Conservation (phyloP, 2,113 vertebrate genomes). For the Ibidorhyncha struthersii region DNA sequence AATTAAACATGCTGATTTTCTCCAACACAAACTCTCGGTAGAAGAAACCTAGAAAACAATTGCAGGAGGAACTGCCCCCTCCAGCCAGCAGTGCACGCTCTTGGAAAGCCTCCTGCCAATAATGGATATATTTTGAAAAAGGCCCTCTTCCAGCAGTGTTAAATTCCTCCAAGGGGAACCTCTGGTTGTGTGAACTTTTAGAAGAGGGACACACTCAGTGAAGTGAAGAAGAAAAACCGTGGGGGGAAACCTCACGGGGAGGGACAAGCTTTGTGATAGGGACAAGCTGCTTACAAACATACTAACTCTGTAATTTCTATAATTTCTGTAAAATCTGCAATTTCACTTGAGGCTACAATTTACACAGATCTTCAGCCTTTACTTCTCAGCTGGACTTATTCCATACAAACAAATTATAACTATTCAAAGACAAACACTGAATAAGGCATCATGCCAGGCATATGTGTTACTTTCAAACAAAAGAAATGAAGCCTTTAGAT, state of each 20-base stretch:
- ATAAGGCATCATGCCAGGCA: not conserved
- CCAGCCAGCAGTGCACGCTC: not conserved
- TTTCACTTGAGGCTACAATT: conserved; percentile 23
- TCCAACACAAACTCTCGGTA: not conserved
- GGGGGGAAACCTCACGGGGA: not conserved
- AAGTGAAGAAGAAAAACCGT: not conserved
- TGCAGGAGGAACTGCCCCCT: fast-evolving
- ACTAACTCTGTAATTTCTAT: not conserved
- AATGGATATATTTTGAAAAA: not conserved
- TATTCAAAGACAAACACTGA: not conserved
- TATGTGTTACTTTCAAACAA: not conserved
- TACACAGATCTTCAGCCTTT: conserved; percentile 4
- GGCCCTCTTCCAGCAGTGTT: not conserved
- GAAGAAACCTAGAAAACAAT: not conserved
- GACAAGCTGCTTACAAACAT: not conserved
- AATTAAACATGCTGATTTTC: not conserved
- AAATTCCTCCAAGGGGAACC: not conserved
- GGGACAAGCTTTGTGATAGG: not conserved
- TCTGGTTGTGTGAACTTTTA: not conserved
- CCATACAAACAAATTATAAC: conserved; percentile 1
- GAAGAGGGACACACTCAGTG: not conserved
- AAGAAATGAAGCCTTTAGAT: not conserved
- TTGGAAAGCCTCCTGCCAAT: not conserved
- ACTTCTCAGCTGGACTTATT: not conserved
- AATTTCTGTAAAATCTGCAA: not conserved